Conservation (phyloP, 2,113 vertebrate species). For the Varanus salvator region DNA sequence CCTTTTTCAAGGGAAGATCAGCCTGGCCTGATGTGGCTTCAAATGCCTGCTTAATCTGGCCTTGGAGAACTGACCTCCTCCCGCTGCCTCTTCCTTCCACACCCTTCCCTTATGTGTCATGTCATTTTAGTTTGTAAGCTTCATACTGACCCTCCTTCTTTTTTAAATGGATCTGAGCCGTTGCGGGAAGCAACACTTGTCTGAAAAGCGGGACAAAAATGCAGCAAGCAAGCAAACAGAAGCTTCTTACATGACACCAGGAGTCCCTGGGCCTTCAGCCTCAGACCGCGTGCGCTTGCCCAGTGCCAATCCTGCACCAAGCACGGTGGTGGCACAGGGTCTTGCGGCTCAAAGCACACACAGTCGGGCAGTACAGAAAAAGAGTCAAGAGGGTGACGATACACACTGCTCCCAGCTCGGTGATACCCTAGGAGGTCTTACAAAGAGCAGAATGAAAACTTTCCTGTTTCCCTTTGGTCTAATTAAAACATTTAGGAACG, state of each 20-base stretch:
- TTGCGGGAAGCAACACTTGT: no score
- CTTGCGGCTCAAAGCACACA: neutral
- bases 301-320: neutral
- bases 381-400: conserved; percentile 13
- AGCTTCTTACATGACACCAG: neutral
- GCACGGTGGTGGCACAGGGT: no score
- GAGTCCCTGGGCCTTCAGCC: neutral
- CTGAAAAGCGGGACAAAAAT: no score
- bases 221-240: neutral
- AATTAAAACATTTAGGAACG: conserved; percentile 76
- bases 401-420: conserved; percentile 23
- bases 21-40: no score
- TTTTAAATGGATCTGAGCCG: no score
- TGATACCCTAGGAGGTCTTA: conserved; percentile 45
- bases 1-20: no score
- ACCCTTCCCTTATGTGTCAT: no score
- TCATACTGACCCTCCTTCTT: no score
- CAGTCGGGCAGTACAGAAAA: neutral
- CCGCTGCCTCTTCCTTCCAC: no score
- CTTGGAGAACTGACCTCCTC: no score
- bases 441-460: conserved; percentile 54
- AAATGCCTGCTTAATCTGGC: no score
- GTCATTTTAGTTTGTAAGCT: no score
- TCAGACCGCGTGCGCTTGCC: neutral
- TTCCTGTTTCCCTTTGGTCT: conserved; percentile 66